Percentiles rank a stretch among this genome's conserved stretches.
Evolutionary conservation across 1,140 invertebrate species (phyloP).

Genomic region (Limonius californicus): DNA sequence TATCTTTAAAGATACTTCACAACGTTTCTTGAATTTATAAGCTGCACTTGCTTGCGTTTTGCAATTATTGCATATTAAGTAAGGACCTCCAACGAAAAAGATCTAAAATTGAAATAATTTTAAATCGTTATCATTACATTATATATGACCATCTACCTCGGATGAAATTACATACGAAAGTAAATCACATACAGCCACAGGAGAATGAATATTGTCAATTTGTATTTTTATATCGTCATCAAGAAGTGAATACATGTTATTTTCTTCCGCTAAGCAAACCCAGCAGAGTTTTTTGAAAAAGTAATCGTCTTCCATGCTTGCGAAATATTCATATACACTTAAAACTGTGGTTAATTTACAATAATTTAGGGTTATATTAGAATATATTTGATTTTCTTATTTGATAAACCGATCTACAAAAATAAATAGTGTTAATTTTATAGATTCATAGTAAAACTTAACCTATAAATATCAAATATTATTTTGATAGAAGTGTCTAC

Average conservation of each 20-base stretch:
- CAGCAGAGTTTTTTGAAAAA: background rate
- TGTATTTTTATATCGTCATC: background rate
- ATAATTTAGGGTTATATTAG: no score
- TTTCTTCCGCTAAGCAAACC: constrained; percentile 1
- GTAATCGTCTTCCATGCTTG: background rate
- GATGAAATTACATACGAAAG: background rate
- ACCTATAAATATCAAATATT: no score
- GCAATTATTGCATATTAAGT: constrained; percentile 11
- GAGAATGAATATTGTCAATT: background rate
- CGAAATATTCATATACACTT: no score
- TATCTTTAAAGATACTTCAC: background rate
- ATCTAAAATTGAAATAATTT: background rate
- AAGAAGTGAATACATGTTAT: background rate
- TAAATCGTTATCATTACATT: no score
- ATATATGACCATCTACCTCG: no score
- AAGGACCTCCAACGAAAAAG: background rate
- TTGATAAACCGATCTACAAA: no score
- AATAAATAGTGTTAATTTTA: no score
- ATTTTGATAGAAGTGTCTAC: no score
- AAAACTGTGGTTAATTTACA: no score
- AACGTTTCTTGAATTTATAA: constrained; percentile 3
- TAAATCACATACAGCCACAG: background rate
- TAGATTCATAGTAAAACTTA: no score
- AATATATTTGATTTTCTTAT: no score
- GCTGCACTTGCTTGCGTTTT: background rate